A percentile compares a stretch with the other conserved stretches of the same genome.
phyloP scores from a whole-genome alignment of 2,113 vertebrate genomes.

The Hyaena hyaena region DNA sequence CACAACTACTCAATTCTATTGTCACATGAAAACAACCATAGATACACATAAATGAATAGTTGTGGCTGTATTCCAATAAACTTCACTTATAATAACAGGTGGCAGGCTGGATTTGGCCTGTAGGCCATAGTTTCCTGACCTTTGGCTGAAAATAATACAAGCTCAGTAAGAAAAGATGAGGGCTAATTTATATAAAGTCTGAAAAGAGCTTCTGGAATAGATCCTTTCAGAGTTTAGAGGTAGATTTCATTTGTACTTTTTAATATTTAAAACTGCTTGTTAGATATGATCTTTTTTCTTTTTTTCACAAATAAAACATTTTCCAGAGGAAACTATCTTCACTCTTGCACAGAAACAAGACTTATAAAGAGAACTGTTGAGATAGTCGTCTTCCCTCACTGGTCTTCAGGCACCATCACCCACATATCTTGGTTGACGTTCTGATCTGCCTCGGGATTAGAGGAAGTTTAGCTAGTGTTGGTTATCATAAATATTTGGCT shows the following conservation, averaged over 20 bases:
- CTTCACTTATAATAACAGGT: background rate
- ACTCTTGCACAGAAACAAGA: background rate
- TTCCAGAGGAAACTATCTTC: background rate
- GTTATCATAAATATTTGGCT: background rate
- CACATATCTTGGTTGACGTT: background rate
- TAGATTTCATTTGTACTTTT: background rate
- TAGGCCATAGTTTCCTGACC: background rate
- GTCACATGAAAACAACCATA: background rate
- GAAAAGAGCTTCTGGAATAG: background rate
- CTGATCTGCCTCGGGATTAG: background rate
- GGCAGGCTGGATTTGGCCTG: background rate
- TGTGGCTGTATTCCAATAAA: background rate
- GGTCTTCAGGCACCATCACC: background rate
- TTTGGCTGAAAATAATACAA: background rate
- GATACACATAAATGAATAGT: background rate
- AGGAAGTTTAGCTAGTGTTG: background rate
- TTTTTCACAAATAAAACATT: background rate
- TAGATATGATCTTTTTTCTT: background rate
- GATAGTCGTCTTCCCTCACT: background rate
- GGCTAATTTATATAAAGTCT: background rate
- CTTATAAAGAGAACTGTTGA: background rate
- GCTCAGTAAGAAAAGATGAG: background rate
- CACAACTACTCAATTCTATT: background rate
- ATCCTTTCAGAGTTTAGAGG: background rate
- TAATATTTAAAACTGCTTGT: background rate